Evolutionary conservation across 2,888 invertebrate genomes (phyloP).

Genomic region (Chrysolina americana): DNA sequence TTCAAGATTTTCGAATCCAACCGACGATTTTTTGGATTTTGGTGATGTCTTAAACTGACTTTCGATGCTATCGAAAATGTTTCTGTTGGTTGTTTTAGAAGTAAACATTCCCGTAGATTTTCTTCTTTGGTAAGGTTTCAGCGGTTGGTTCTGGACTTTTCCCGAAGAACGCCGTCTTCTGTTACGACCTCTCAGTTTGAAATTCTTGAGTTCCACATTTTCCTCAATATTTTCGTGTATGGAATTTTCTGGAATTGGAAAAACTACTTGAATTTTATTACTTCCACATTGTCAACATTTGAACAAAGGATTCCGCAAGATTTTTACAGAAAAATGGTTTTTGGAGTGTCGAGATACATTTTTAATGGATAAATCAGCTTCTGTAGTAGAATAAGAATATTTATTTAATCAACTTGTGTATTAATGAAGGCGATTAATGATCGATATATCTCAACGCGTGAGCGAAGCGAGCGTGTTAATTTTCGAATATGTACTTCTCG

Average conservation of each 20-base stretch:
- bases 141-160: neutral
- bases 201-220: neutral
- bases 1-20: neutral
- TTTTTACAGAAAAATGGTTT: too few relatives aligned
- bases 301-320: neutral
- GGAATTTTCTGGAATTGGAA: neutral
- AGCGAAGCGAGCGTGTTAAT: too few relatives aligned
- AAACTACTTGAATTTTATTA: neutral
- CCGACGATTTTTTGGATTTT: neutral
- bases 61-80: neutral
- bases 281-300: neutral
- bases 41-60: neutral
- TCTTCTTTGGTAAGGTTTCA: slow-evolving; percentile 10
- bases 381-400: too few relatives aligned
- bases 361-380: too few relatives aligned
- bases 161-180: neutral
- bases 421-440: too few relatives aligned
- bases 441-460: too few relatives aligned
- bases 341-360: too few relatives aligned
- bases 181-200: neutral
- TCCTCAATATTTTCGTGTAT: neutral
- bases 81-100: neutral
- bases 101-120: slow-evolving; percentile 2
- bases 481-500: too few relatives aligned
- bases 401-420: too few relatives aligned